These are phyloP conservation scores for Tinea trinotella DNA, from an alignment of 2,888 invertebrate genomes.

Conservation along the genomic window DNA sequence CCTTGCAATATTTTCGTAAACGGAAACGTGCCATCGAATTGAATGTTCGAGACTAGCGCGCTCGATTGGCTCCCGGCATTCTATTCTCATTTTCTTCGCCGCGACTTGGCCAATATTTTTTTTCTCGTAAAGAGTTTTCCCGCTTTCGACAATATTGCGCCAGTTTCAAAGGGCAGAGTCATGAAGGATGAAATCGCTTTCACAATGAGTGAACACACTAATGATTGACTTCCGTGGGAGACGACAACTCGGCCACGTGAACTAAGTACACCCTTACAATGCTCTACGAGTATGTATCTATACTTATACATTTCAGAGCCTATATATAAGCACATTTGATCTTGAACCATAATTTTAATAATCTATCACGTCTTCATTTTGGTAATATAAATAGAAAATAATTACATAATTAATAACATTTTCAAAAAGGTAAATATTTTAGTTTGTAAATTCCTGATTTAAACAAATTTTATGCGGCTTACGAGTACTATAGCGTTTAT, in stretches of 20 bases:
- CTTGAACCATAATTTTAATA: no score
- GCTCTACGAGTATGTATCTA: background rate
- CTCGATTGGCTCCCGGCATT: slow-evolving; percentile 61
- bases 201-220: slow-evolving; percentile 69
- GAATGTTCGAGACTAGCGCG: slow-evolving; percentile 41
- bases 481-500: no score
- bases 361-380: no score
- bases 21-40: slow-evolving; percentile 43
- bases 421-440: no score
- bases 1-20: slow-evolving; percentile 43
- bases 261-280: background rate
- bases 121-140: slow-evolving; percentile 59
- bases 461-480: no score
- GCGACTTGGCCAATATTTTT: slow-evolving; percentile 55
- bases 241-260: slow-evolving; percentile 32
- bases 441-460: no score
- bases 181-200: slow-evolving; percentile 65
- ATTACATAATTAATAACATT: no score
- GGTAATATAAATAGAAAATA: no score
- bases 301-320: background rate
- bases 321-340: no score
- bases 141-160: slow-evolving; percentile 68
- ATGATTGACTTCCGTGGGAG: slow-evolving; percentile 66
- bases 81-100: slow-evolving; percentile 58
- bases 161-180: slow-evolving; percentile 60